Conservation (phyloP, 2,888 invertebrate genomes). For the Zygogramma bicolorata region DNA sequence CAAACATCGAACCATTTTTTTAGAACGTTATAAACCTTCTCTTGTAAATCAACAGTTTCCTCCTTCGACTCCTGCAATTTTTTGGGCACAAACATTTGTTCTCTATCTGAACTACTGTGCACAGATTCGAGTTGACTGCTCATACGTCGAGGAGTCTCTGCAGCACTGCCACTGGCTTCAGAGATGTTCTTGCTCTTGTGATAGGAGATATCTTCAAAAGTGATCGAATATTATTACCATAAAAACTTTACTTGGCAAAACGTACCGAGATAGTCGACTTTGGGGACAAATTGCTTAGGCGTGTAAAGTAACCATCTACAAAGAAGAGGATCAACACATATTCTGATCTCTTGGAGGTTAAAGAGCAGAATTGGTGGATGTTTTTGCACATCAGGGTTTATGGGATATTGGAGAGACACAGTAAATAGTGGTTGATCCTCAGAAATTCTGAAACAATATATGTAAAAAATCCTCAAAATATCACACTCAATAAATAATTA, state of each 20-base stretch:
- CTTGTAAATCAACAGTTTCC: constrained; percentile 60
- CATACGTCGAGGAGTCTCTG: constrained; percentile 65
- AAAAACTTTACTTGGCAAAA: neutral
- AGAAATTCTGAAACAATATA: constrained; percentile 29
- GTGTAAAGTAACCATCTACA: constrained; percentile 75
- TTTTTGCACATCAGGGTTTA: constrained; percentile 63
- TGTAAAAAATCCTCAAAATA: neutral
- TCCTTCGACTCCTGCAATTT: constrained; percentile 51
- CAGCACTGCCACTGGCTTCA: constrained; percentile 57
- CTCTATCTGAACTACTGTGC: constrained; percentile 68
- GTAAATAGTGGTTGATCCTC: constrained; percentile 63
- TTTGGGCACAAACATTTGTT: constrained; percentile 50
- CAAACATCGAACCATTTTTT: constrained; percentile 69
- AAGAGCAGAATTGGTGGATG: constrained; percentile 69
- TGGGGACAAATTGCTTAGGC: constrained; percentile 51
- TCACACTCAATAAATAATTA: neutral
- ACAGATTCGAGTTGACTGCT: constrained; percentile 68
- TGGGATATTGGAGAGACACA: constrained; percentile 66
- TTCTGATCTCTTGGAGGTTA: constrained; percentile 68
- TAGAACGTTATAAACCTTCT: constrained; percentile 62
- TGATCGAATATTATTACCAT: neutral
- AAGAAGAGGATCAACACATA: constrained; percentile 75
- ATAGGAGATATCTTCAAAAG: constrained; percentile 21
- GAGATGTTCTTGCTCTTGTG: constrained; percentile 52
- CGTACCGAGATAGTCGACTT: constrained; percentile 41